Evolutionary conservation across 2,797 vertebrate species (phyloP), one percentile per base, ranked within the genome.

Genomic region (Gymnodraco acuticeps): DNA sequence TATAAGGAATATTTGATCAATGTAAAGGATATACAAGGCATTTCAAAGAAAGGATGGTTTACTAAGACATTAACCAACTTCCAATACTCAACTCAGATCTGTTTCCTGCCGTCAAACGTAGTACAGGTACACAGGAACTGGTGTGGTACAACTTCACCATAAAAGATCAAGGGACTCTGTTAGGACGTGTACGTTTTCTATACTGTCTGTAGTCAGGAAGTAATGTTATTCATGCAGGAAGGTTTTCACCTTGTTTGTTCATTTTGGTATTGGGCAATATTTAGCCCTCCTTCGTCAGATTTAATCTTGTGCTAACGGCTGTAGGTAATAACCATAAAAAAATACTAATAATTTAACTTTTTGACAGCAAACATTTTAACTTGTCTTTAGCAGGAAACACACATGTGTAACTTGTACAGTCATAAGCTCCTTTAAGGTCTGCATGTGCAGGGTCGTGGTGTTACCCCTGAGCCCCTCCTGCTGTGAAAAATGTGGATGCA

Each of bases 121-220:
- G 27, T 15, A 2, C n/a, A 6, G 42, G 17, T 20, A 51, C 17
- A 11, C 38, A 17, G 47, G 47, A 53, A 19, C 41, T 20, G n/a
- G 27, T 60, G 27, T 64, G 31, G 2, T 48, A 2, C 9, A 38
- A 55, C 42, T 17, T 27, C 4, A 15, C 61, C 20, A 19, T 60
- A 14, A 17, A 51, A 33, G 23, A 19, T 53, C 17, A 33, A 16
- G 59, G 13, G 19, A 31, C 27, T 27, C 33, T 50, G 17, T 47
- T 17, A 23, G 8, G 11, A 17, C 33, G 33, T 38, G 11, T 11
- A 11, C 9, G 55, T 31, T 23, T 42, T 59, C 27, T 62, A 45
- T 72, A 10, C 47, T 16, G 10, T 20, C 56, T 46, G 19, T 54
- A 46, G 43, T 65, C 46, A 59, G 38, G 38, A 59, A 51, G 54